Base-by-base conservation (phyloP, 1,140 invertebrate genomes). In the Aphelenchoides besseyi region DNA sequence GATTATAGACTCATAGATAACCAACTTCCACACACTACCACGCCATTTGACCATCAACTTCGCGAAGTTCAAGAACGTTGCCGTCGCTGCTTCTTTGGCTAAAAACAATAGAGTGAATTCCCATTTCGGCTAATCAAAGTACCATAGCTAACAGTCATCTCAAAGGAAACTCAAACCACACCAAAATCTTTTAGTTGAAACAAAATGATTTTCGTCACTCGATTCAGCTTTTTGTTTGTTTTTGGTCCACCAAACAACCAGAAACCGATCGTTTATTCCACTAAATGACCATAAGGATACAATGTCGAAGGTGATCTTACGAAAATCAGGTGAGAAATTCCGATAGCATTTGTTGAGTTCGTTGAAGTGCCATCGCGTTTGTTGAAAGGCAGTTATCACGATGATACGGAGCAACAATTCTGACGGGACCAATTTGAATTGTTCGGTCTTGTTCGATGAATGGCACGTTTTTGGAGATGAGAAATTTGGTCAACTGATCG, bases 401-500 rank as follows among this genome's bases (percentile, higher is more conserved):
- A 8, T 28, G 5, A 23, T 59, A 59, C 55, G 55, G 55, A 8
- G 5, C 12, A 5, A 8, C 55, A 33, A 59, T 5, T 33, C 55
- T 28, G 5, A 59, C 55, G 18, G 55, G 55, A 5, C 55, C 55
- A 33, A 59, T 59, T 18, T 18, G 55, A 23, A 59, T 28, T 23
- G 18, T 5, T 28, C 18, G 26, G 5, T 59, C 55, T 33, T 59
- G 5, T 33, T 59, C 12, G 18, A 28, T 18, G 18, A 59, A 59
- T 28, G 55, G 55, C 5, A 59, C 55, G 55, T 59, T 5, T 18
- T 59, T 59, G 55, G 18, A 59, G 18, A 12, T 12, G 55, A 59
- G 55, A 23, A 59, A 59, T 59, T 59, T 23, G 55, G 23, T 28
- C 55, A 59, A 33, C 55, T 33, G 5, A 5, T 59, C 18, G 55